Base-by-base conservation (phyloP, 2,888 invertebrate genomes). In the Lampropteryx suffumata region DNA sequence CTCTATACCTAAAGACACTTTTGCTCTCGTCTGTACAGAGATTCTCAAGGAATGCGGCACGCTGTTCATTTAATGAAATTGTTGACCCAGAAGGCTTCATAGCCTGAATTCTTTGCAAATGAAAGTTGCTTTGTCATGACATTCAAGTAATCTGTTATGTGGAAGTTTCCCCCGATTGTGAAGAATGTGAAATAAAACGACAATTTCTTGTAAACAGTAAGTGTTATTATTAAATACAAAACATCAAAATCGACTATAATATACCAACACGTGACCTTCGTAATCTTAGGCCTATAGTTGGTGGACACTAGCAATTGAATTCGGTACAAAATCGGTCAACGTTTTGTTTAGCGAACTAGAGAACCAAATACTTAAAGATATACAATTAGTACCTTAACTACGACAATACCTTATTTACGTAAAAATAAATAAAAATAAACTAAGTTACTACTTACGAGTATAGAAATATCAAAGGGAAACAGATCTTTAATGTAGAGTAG, bases 401-500 rank as follows among this genome's bases (percentile, higher is more conserved):
- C 11, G 4, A 29, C 11, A 44, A 35, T 35, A 17, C 9, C 1
- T 21, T n/a, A n/a, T 63, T 55, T 24, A 17, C 66, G 59, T 73
- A 76, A 61, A 68, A 76, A 82, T 83, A 82, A 82, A 79, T 82
- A 74, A 79, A 65, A 64, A 69, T 17, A 17, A 73, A 59, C 57
- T 63, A 61, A 50, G 65, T 74, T 70, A 68, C 65, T 67, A 69
- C 79, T 80, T 80, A 82, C 21, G 5, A 3, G 5, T 5, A 7
- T 24, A 5, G 5, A 24, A 76, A 72, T 84, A 84, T 84, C 83
- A 84, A 82, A 82, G 79, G 81, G 71, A 76, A 73, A 79, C 77
- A 82, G 76, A 80, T 80, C 73, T 70, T 69, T 53, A 59, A 65
- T 68, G 64, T 57, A n/a, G n/a, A n/a, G n/a, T n/a, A n/a, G n/a